Conservation (phyloP, 2,888 invertebrate genomes). For the Sarcophaga carnaria region DNA sequence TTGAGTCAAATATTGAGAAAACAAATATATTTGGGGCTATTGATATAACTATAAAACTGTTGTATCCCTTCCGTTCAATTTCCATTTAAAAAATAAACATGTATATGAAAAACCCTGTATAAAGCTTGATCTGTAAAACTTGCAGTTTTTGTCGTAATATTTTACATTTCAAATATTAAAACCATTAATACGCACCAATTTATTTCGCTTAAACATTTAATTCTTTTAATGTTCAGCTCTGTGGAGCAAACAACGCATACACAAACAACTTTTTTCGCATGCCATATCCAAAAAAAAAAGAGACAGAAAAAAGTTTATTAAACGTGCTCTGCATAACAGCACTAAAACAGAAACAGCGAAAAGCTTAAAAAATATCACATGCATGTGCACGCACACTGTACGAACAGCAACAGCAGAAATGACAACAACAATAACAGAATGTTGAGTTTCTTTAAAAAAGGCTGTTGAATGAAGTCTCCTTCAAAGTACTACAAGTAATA, state of each 20-base stretch:
- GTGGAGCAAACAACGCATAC: not conserved
- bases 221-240: slow-evolving; percentile 5
- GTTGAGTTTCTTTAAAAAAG: not conserved
- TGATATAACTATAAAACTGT: too few species aligned
- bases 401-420: not conserved
- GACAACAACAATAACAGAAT: slow-evolving; percentile 19
- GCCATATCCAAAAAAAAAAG: slow-evolving; percentile 18
- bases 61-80: too few species aligned
- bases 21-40: too few species aligned
- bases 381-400: not conserved
- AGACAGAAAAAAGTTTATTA: slow-evolving; percentile 39
- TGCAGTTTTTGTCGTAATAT: too few species aligned
- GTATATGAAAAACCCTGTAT: too few species aligned
- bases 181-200: not conserved
- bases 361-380: slow-evolving; percentile 38
- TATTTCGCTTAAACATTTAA: not conserved
- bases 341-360: slow-evolving; percentile 32
- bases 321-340: slow-evolving; percentile 59
- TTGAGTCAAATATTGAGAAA: too few species aligned
- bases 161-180: too few species aligned
- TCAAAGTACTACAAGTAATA: slow-evolving; percentile 32
- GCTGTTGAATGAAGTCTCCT: slow-evolving; percentile 23
- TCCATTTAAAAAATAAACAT: too few species aligned
- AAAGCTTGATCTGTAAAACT: too few species aligned
- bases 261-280: slow-evolving; percentile 8